phyloP scores from a whole-genome alignment of 1,140 invertebrate genomes.

The Drosophila melanica region DNA sequence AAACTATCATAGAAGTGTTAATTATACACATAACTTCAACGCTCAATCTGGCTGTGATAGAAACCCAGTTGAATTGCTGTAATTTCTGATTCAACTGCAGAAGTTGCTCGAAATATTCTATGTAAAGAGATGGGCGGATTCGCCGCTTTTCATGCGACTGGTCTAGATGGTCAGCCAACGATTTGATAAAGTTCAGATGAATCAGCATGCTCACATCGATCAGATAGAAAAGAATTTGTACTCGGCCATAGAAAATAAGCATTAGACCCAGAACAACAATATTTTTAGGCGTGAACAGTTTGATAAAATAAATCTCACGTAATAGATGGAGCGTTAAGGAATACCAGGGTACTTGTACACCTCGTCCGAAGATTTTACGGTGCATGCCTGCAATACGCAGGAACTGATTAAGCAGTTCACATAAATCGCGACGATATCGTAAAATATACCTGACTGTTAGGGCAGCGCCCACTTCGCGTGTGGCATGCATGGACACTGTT shows the following conservation, averaged over 20 bases:
- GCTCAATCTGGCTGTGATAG: neutral
- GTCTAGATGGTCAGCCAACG: neutral
- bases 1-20: neutral
- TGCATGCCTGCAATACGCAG: neutral
- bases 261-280: neutral
- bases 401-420: neutral
- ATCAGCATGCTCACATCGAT: neutral
- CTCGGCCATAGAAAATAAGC: neutral
- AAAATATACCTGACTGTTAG: neutral
- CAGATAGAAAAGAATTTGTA: neutral
- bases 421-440: neutral
- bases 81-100: neutral
- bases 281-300: neutral
- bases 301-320: neutral
- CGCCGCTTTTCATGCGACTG: too few relatives aligned
- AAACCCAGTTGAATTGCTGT: neutral
- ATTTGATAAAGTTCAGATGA: neutral
- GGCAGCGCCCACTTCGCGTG: neutral
- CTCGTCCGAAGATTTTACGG: neutral
- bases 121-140: too few relatives aligned
- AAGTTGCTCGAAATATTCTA: neutral
- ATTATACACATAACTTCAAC: neutral
- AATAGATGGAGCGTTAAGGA: neutral
- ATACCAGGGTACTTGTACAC: neutral
- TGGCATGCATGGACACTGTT: neutral